Evolutionary conservation across 1,140 invertebrate genomes (phyloP).

Genomic region (Brachionus asplanchnoidis): DNA sequence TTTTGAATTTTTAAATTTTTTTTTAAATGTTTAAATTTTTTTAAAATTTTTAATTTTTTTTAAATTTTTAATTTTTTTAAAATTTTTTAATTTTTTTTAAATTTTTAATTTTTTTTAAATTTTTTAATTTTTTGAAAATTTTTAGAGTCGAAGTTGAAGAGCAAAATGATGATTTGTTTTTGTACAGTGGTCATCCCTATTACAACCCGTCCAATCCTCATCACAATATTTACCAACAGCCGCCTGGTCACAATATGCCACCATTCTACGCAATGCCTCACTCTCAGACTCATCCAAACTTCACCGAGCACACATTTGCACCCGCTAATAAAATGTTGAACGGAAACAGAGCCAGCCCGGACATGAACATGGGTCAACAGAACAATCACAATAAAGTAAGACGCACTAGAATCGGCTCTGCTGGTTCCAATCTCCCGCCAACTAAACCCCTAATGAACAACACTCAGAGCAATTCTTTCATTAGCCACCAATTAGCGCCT

Average conservation of each 20-base stretch:
- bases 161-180: slow-evolving; percentile 35
- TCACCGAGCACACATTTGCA: slow-evolving; percentile 8
- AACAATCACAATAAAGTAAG: not conserved
- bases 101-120: not conserved
- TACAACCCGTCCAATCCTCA: slow-evolving; percentile 1
- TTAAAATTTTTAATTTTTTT: not conserved
- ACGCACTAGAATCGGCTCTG: not conserved
- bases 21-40: not conserved
- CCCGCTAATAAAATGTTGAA: not conserved
- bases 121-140: not conserved
- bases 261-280: slow-evolving; percentile 19
- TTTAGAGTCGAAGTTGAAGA: slow-evolving; percentile 35
- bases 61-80: not conserved
- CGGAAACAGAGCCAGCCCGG: not conserved
- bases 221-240: not conserved
- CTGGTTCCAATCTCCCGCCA: not conserved
- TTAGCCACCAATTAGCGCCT: slow-evolving; percentile 9
- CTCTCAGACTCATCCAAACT: slow-evolving; percentile 29
- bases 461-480: slow-evolving; percentile 14
- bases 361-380: not conserved
- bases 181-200: slow-evolving; percentile 18
- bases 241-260: not conserved
- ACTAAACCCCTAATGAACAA: not conserved
- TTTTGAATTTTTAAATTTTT: not conserved
- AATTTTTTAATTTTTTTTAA: not conserved